Evolutionary conservation across 2,888 invertebrate genomes (phyloP).

Genomic region (Pediacus dermestoides): DNA sequence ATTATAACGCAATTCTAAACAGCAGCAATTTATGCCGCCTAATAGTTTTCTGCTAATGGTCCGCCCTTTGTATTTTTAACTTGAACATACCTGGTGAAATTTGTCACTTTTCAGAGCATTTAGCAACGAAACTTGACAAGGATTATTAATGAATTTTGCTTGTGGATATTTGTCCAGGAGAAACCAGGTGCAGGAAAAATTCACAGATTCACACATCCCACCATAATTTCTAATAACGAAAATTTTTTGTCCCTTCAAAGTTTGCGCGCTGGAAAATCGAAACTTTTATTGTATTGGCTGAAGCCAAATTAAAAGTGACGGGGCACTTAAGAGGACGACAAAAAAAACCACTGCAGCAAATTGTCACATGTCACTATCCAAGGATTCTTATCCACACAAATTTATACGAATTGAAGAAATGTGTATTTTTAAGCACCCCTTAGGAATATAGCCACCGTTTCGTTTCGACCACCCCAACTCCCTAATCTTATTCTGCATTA

Average conservation of each 20-base stretch:
- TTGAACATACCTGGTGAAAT: slow-evolving; percentile 15
- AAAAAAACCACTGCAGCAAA: slow-evolving; percentile 26
- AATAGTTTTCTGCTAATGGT: slow-evolving; percentile 30
- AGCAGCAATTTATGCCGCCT: slow-evolving; percentile 15
- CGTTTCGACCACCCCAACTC: slow-evolving; percentile 20
- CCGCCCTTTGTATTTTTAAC: slow-evolving; percentile 16
- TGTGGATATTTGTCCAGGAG: no score
- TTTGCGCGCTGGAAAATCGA: no score
- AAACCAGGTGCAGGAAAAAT: neutral
- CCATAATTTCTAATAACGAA: no score
- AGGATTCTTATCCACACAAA: slow-evolving; percentile 30
- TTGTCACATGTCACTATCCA: slow-evolving; percentile 41
- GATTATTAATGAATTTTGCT: slow-evolving; percentile 24
- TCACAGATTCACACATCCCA: no score
- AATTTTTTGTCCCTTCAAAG: no score
- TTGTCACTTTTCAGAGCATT: slow-evolving; percentile 17
- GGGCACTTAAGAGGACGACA: slow-evolving; percentile 30
- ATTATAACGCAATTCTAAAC: slow-evolving; percentile 14
- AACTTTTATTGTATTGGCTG: no score
- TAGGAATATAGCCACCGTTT: slow-evolving; percentile 18
- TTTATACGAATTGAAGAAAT: slow-evolving; percentile 45
- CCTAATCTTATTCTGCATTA: slow-evolving; percentile 25
- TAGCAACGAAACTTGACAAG: slow-evolving; percentile 14
- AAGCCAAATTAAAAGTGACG: slow-evolving; percentile 37
- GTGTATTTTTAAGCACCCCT: slow-evolving; percentile 35